A percentile compares a stretch with the other conserved stretches of the same genome.
phyloP scores from a whole-genome alignment of 2,888 invertebrate genomes.

The Mylabris sibirica region DNA sequence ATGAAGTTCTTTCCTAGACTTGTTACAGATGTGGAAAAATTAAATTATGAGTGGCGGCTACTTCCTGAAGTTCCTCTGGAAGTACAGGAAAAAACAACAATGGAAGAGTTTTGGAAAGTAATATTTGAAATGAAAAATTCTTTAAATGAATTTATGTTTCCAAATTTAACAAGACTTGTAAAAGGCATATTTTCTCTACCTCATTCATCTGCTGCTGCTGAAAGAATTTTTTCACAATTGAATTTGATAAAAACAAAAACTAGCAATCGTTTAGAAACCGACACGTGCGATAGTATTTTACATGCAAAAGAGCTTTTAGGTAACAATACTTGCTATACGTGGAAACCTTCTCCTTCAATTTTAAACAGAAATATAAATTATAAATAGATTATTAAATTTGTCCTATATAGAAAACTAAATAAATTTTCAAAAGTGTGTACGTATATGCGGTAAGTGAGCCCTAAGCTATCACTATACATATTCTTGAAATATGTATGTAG shows the following conservation, averaged over 20 bases:
- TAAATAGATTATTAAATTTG: no score
- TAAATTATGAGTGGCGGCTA: slow-evolving; percentile 28
- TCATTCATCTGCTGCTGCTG: slow-evolving; percentile 30
- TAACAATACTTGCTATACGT: not conserved
- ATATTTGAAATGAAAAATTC: slow-evolving; percentile 29
- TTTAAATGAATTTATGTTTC: slow-evolving; percentile 27
- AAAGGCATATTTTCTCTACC: slow-evolving; percentile 28
- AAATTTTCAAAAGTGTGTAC: no score
- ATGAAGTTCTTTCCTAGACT: slow-evolving; percentile 23
- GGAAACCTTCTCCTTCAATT: not conserved
- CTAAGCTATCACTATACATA: no score
- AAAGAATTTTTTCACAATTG: slow-evolving; percentile 32
- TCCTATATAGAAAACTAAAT: no score
- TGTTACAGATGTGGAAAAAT: slow-evolving; percentile 24
- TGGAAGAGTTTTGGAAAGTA: slow-evolving; percentile 23
- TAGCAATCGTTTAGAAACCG: slow-evolving; percentile 23
- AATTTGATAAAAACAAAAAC: slow-evolving; percentile 30
- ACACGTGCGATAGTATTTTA: slow-evolving; percentile 21
- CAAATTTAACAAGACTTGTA: slow-evolving; percentile 25
- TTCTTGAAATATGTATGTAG: no score
- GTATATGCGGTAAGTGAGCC: no score
- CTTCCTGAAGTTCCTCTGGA: no score
- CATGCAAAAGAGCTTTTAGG: not conserved
- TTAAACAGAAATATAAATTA: slow-evolving; percentile 17
- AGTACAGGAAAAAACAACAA: not conserved